Evolutionary conservation across 2,797 vertebrate genomes (phyloP), one percentile per base, ranked within the genome.

Genomic region (Gambelia wislizenii): DNA sequence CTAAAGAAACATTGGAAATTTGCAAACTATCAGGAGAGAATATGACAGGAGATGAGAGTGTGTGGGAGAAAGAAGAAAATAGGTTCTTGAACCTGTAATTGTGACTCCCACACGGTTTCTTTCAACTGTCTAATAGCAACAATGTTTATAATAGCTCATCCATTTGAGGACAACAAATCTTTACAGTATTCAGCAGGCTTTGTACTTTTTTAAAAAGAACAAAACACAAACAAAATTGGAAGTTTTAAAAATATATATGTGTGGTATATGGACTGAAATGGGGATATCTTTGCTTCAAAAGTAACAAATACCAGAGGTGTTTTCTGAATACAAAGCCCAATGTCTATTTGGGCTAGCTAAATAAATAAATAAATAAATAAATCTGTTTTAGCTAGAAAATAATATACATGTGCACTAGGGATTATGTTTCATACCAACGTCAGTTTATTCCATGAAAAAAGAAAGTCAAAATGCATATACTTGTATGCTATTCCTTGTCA

Each of bases 51-150:
- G 88, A 96, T 92, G 94, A 96, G 69, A 0, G 0, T 90, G 94
- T 89, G 95, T 95, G 95, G 96, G 97, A 97, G 96, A 95, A 94
- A 92, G 91, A 95, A 49, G 84, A 95, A 96, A 96, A 95, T 52
- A 93, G 93, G 92, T 94, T 96, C 91, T 94, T 96, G 95, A 97
- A 96, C 96, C 95, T 94, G 44, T 96, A 96, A 97, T 96, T 97
- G 96, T 94, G 91, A 94, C 96, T 95, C 97, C 97, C 91, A 97
- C 96, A 13, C 93, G 95, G 89, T 95, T 96, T 97, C 95, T 96
- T 95, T 92, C 93, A 97, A 95, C 92, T 95, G 91, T 93, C 94
- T 96, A 69, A 91, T 91, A 94, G 85, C 92, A 93, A 96, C 67
- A 92, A 83, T 92, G 76, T 94, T 95, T 95, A 93, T 91, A 95